These are phyloP conservation scores for Drosophila bocki DNA, from an alignment of 1,140 invertebrate genomes.

Conservation along the genomic window DNA sequence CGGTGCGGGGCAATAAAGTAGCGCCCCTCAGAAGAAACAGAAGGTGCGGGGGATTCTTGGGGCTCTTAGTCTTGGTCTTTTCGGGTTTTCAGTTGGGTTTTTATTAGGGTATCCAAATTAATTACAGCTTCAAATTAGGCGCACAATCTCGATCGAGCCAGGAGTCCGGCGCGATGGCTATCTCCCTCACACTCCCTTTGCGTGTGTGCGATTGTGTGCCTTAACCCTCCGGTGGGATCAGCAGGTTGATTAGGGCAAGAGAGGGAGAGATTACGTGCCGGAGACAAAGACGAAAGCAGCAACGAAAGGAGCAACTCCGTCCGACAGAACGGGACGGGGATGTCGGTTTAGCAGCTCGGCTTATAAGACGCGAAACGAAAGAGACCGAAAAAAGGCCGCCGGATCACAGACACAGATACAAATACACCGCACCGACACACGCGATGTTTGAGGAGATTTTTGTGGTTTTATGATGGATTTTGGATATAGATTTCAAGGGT, in stretches of 20 bases:
- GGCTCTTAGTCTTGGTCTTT: conserved; percentile 25
- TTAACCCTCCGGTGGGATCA: conserved; percentile 65
- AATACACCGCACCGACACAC: conserved; percentile 45
- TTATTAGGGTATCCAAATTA: conserved; percentile 83
- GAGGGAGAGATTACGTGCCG: conserved; percentile 73
- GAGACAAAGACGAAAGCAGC: conserved; percentile 61
- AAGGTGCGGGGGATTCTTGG: conserved; percentile 27
- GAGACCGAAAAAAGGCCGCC: conserved; percentile 63
- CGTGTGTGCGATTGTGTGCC: conserved; percentile 21
- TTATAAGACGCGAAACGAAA: conserved; percentile 72
- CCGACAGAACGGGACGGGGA: conserved; percentile 42
- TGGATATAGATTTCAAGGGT: conserved; percentile 23
- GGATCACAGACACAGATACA: conserved; percentile 40
- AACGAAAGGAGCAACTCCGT: conserved; percentile 54
- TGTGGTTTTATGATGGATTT: conserved; percentile 72
- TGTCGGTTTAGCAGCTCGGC: conserved; percentile 65
- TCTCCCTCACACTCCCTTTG: conserved; percentile 15
- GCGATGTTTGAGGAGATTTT: conserved; percentile 70
- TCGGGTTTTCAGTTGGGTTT: conserved; percentile 46
- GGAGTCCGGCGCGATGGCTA: conserved; percentile 37
- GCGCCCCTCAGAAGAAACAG: conserved; percentile 59
- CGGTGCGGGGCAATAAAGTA: conserved; percentile 77
- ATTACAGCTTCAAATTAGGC: conserved; percentile 82
- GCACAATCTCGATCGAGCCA: conserved; percentile 74
- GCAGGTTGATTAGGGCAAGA: conserved; percentile 73